Percentiles rank a stretch among this genome's conserved stretches.
Conservation (phyloP, 2,888 invertebrate genomes). For the Adelphocoris suturalis region DNA sequence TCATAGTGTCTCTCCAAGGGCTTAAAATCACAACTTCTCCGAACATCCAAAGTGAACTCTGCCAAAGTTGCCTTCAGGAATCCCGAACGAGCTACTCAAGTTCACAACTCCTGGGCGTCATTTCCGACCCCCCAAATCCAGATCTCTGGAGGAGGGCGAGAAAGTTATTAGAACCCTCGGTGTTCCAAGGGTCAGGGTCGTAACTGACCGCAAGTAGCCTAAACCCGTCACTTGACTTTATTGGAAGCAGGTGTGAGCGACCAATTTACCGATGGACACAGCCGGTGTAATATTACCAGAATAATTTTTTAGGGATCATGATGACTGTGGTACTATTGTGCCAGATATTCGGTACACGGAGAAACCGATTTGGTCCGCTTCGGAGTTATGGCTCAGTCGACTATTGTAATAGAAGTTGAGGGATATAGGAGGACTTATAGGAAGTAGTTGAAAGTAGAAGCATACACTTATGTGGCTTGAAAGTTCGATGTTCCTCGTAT, state of each 20-base stretch:
- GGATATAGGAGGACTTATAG: too few relatives aligned
- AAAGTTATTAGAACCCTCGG: slow-evolving; percentile 11
- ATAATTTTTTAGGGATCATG: too few relatives aligned
- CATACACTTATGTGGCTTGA: too few relatives aligned
- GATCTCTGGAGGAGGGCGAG: not conserved
- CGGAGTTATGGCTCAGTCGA: too few relatives aligned
- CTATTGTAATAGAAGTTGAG: too few relatives aligned
- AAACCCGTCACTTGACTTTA: not conserved
- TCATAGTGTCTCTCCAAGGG: slow-evolving; percentile 1
- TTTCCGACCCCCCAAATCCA: slow-evolving; percentile 24
- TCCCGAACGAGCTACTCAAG: not conserved
- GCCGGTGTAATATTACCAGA: not conserved
- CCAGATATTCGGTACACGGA: too few relatives aligned
- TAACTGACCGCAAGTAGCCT: slow-evolving; percentile 4
- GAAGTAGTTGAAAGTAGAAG: too few relatives aligned
- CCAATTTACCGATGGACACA: not conserved
- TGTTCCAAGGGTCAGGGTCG: slow-evolving; percentile 13
- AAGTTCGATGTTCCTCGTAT: too few relatives aligned
- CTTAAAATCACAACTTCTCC: slow-evolving; percentile 23
- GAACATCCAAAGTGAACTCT: slow-evolving; percentile 36
- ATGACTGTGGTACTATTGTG: too few relatives aligned
- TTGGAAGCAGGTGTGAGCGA: not conserved
- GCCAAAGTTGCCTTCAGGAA: slow-evolving; percentile 31
- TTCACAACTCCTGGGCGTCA: slow-evolving; percentile 9
- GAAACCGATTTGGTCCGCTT: too few relatives aligned